Evolutionary conservation across 2,888 invertebrate species (phyloP), one percentile per base, ranked within the genome.

Genomic region (Lepidocyrtinus sp.): DNA sequence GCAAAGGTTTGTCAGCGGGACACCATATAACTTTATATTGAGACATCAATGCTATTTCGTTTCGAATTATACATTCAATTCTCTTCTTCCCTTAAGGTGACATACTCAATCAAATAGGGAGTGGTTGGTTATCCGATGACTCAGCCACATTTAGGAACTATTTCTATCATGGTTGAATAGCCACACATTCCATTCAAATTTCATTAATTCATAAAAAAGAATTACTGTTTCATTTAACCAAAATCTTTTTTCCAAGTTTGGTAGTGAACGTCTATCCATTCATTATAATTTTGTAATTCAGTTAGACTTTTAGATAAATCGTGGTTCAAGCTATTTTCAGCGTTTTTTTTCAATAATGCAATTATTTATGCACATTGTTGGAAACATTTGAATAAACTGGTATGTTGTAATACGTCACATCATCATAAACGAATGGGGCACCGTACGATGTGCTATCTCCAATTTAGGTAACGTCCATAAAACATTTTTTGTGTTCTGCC

Each of bases 401-500:
- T 21, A 12, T 21, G 59, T 59, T 50, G 50, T 50, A 50, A 50
- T 17, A 50, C 12, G 17, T 15, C 50, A 17, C 50, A 50, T 50
- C 17, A 50, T 50, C 50, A 50, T 50, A 15, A 59, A 59, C 21
- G 22, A 21, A 3, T 21, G 19, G 21, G 7, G 7, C 22, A 59
- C 22, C 59, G 22, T 59, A 59, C 63, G 5, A 59, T 21, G 21
- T 22, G 22, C 59, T 59, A 19, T 59, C 59, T 21, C 70, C 70
- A 70, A 70, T 70, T 70, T 70, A 59, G 70, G 70, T 24, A 70
- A 59, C 61, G 70, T 70, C 70, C 70, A 70, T 70, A 59, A 70
- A 70, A 45, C 17, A 61, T 2, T 59, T 22, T 21, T 68, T 64
- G 15, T 50, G 46, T 22, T 45, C 68, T 50, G 36, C 7, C 15